Evolutionary conservation across 2,113 vertebrate species (phyloP).

Genomic region (Heterocephalus glaber): DNA sequence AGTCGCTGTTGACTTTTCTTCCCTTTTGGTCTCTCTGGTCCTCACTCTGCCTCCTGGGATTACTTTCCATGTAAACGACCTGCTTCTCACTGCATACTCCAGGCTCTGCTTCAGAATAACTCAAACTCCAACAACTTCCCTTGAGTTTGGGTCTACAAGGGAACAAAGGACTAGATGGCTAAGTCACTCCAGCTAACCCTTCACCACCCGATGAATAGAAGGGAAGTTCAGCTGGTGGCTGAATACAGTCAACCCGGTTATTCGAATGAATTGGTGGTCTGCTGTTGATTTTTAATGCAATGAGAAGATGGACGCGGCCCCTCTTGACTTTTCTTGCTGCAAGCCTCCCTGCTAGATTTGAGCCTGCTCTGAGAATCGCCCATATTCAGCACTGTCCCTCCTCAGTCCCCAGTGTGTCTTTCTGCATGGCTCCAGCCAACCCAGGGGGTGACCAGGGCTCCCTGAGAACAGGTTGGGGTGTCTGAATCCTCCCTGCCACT

Average conservation of each 20-base stretch:
- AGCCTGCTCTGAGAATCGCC: background rate
- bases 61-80: background rate
- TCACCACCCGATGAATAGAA: rapidly evolving
- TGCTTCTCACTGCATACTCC: background rate
- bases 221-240: background rate
- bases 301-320: background rate
- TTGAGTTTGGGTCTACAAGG: background rate
- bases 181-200: background rate
- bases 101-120: background rate
- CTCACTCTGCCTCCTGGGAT: background rate
- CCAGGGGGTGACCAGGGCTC: background rate
- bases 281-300: background rate
- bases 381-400: background rate
- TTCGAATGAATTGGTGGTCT: background rate
- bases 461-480: background rate
- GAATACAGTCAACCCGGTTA: background rate
- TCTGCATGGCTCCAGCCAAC: background rate
- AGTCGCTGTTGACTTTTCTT: background rate
- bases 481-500: background rate
- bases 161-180: background rate
- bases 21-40: background rate
- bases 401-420: background rate
- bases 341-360: background rate
- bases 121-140: background rate
- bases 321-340: background rate